Evolutionary conservation across 2,113 vertebrate species (phyloP).

Genomic region (Haplochromis burtoni): DNA sequence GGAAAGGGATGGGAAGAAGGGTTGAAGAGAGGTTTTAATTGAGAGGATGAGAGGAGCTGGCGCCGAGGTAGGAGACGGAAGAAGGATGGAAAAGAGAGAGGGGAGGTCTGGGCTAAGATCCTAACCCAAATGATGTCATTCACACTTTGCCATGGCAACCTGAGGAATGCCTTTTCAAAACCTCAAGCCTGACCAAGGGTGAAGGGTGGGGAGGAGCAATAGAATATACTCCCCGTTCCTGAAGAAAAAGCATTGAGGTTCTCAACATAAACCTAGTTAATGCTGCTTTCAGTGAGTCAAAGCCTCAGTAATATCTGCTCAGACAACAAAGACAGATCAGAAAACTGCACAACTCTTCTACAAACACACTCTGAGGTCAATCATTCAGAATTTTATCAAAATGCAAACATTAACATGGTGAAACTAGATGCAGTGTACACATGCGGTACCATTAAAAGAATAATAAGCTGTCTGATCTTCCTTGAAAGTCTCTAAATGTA

Average conservation of each 20-base stretch:
- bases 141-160: slow-evolving; percentile 63
- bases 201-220: not conserved
- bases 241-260: slow-evolving; percentile 16
- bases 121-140: slow-evolving; percentile 58
- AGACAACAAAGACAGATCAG: not conserved
- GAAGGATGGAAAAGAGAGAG: slow-evolving; percentile 16
- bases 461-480: not conserved
- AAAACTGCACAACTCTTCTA: not conserved
- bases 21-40: slow-evolving; percentile 41
- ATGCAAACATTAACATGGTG: not conserved
- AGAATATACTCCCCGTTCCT: not conserved
- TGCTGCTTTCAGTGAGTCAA: slow-evolving; percentile 3
- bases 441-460: not conserved
- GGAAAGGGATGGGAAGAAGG: not conserved
- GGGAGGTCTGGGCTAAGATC: slow-evolving; percentile 35
- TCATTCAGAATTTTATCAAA: not conserved
- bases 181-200: not conserved
- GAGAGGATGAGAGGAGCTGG: slow-evolving; percentile 38
- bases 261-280: slow-evolving; percentile 11
- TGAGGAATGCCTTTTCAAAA: slow-evolving; percentile 62
- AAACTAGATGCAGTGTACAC: not conserved
- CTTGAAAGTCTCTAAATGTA: not conserved
- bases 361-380: not conserved
- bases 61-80: slow-evolving; percentile 1
- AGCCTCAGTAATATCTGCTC: not conserved